phyloP scores from a whole-genome alignment of 2,113 vertebrate genomes.

The Rana temporaria region DNA sequence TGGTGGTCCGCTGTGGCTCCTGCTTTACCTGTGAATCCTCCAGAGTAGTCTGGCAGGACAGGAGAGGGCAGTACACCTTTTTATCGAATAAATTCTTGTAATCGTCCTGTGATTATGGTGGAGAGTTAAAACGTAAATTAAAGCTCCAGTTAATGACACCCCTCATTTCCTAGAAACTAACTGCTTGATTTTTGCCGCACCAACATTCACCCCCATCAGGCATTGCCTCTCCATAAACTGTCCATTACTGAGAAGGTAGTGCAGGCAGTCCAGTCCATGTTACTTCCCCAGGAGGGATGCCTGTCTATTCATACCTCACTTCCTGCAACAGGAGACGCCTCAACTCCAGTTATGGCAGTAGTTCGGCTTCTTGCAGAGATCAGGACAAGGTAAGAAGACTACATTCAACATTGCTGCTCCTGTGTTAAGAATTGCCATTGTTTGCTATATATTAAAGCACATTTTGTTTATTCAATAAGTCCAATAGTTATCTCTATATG shows the following conservation, averaged over 20 bases:
- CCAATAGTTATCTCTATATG: too few species aligned
- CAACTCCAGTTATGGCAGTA: constrained; percentile 96
- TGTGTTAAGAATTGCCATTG: too few species aligned
- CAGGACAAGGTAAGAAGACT: constrained; percentile 86
- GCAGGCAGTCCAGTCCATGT: constrained; percentile 98
- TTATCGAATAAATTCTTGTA: constrained; percentile 23
- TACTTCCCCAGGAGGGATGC: constrained; percentile 98
- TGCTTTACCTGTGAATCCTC: not conserved
- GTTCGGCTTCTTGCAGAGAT: constrained; percentile 96
- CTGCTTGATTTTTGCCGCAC: constrained; percentile 73
- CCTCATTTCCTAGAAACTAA: constrained; percentile 77
- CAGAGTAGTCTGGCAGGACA: not conserved
- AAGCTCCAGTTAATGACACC: constrained; percentile 69
- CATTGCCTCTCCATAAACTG: constrained; percentile 95
- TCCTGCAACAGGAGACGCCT: constrained; percentile 95
- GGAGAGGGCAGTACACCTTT: constrained; percentile 27
- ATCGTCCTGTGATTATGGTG: constrained; percentile 15
- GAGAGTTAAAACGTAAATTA: constrained; percentile 59
- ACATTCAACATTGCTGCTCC: not conserved
- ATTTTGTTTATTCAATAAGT: too few species aligned
- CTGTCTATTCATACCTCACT: constrained; percentile 97
- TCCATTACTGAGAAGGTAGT: constrained; percentile 99
- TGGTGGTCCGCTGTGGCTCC: constrained; percentile 1
- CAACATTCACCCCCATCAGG: constrained; percentile 75
- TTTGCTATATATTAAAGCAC: too few species aligned